Conservation (phyloP, 1,140 invertebrate genomes). For the Tetranychus cinnabarinus region DNA sequence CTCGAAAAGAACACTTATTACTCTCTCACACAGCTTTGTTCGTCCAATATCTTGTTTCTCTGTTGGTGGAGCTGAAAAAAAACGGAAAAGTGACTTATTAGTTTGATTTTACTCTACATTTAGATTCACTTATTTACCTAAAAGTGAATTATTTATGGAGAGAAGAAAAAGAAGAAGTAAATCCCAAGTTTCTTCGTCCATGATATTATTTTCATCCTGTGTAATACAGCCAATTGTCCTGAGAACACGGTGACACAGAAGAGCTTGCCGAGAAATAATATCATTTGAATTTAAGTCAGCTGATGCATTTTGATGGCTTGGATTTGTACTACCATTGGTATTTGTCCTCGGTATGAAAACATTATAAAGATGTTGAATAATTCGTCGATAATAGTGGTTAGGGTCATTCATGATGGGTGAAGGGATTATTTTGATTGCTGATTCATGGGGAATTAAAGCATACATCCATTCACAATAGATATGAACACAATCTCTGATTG, state of each 20-base stretch:
- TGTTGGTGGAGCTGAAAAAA: constrained; percentile 43
- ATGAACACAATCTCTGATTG: constrained; percentile 81
- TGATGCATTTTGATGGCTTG: not conserved
- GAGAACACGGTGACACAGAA: constrained; percentile 78
- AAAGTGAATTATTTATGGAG: constrained; percentile 68
- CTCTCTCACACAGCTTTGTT: constrained; percentile 76
- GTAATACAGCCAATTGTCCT: constrained; percentile 64
- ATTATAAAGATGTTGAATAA: constrained; percentile 79
- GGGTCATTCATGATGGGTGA: constrained; percentile 63
- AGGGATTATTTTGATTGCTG: constrained; percentile 37
- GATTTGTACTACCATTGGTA: constrained; percentile 22
- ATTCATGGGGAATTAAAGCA: constrained; percentile 50
- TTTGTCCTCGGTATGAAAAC: constrained; percentile 83
- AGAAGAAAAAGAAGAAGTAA: constrained; percentile 64
- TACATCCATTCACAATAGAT: constrained; percentile 92
- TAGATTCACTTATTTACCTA: constrained; percentile 19
- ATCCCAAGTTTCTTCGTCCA: constrained; percentile 75
- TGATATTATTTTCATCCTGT: constrained; percentile 39
- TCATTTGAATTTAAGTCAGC: constrained; percentile 23
- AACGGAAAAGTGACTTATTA: not conserved
- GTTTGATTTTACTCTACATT: too few species aligned
- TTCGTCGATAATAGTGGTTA: constrained; percentile 68
- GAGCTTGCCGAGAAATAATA: constrained; percentile 72
- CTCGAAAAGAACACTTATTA: constrained; percentile 77
- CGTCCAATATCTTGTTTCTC: constrained; percentile 64